Conservation (phyloP, 2,113 vertebrate genomes). For the Bos taurus region ARS-UCD2.0 NC_037333.1:104771001-104771500, state of each 20-base stretch:
- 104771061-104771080: neutral
- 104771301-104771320: neutral
- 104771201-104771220: neutral
- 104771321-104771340: neutral
- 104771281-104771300: neutral
- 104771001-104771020: neutral
- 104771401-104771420: neutral
- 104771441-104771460: neutral
- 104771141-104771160: neutral
- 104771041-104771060: neutral
- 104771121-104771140: neutral
- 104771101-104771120: neutral
- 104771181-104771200: neutral
- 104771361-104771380: neutral
- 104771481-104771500: neutral
- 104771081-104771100: neutral
- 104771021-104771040: neutral
- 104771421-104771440: too few species aligned
- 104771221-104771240: neutral
- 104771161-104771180: neutral
- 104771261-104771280: neutral
- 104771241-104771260: neutral
- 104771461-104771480: neutral
- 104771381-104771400: neutral
- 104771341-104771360: neutral